Evolutionary conservation across 2,888 invertebrate species (phyloP), one percentile per base, ranked within the genome.

Genomic region (Malthinus flaveolus): DNA sequence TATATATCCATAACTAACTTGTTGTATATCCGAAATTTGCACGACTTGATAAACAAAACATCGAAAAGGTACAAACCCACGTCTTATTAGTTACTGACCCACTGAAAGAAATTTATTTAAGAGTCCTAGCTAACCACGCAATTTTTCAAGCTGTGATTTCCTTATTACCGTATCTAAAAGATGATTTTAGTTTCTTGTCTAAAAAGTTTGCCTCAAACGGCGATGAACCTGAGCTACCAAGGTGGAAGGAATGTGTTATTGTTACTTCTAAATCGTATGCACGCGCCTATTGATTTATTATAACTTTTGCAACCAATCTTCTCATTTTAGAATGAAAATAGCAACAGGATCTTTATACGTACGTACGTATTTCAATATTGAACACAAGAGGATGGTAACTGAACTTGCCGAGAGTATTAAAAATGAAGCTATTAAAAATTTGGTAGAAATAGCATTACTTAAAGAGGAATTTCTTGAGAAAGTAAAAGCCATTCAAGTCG

Each of bases 81-180:
- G 46, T 4, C 0, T 1, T 9, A 48, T 34, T 37, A 8, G 9
- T 7, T 47, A 1, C 9, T 42, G n/a, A 45, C 8, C 8, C 45
- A 11, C 32, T 31, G 10, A 12, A 45, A 31, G 23, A 7, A 11
- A 45, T 32, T 32, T 32, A 33, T 9, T 47, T 34, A 13, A 86
- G 91, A 62, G 82, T 85, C 1, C 84, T 90, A 70, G 93, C 95
- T 2, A 97, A 97, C 81, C 97, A 97, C 74, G 87, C 93, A 67
- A 86, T 95, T 86, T 96, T 96, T 95, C 85, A 95, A 50, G 91
- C 90, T 0, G 89, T 92, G 0, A 88, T 88, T 0, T 89, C 90
- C 3, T 89, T 91, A 0, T 88, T 1, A 95, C 92, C 76, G 80
- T 96, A 61, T 89, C 87, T 0, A 91, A 23, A 5, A 5, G 23